Evolutionary conservation across 2,888 invertebrate species (phyloP).

Genomic region (Tinea semifulvella): DNA sequence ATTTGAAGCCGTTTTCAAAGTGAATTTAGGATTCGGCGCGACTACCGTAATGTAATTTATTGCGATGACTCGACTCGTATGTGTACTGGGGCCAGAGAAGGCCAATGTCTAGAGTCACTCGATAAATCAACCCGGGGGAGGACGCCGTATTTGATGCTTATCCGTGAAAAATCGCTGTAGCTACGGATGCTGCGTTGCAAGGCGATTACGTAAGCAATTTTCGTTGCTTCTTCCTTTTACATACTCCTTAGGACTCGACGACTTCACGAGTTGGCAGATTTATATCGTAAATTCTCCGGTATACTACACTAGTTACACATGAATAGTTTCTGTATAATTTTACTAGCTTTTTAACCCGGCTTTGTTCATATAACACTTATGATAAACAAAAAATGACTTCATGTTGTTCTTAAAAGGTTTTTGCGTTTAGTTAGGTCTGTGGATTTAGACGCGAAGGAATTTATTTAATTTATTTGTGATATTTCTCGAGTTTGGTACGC

Average conservation of each 20-base stretch:
- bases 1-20: neutral
- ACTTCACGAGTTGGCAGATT: neutral
- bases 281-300: no score
- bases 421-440: no score
- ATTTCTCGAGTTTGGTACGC: no score
- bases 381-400: no score
- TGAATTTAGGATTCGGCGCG: constrained; percentile 7
- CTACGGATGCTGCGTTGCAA: constrained; percentile 20
- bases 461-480: no score
- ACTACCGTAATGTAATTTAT: constrained; percentile 9
- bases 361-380: no score
- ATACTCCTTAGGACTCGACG: constrained; percentile 3
- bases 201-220: constrained; percentile 14
- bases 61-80: constrained; percentile 14
- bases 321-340: no score
- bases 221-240: constrained; percentile 1
- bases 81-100: constrained; percentile 11
- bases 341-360: no score
- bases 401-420: no score
- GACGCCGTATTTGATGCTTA: constrained; percentile 33
- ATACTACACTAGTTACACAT: no score
- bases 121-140: constrained; percentile 43
- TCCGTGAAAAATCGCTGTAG: constrained; percentile 31
- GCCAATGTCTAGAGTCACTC: constrained; percentile 19
- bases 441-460: no score